A percentile compares a stretch with the other conserved stretches of the same genome.
phyloP scores from a whole-genome alignment of 2,888 invertebrate species.

The Cacoxenus indagator region DNA sequence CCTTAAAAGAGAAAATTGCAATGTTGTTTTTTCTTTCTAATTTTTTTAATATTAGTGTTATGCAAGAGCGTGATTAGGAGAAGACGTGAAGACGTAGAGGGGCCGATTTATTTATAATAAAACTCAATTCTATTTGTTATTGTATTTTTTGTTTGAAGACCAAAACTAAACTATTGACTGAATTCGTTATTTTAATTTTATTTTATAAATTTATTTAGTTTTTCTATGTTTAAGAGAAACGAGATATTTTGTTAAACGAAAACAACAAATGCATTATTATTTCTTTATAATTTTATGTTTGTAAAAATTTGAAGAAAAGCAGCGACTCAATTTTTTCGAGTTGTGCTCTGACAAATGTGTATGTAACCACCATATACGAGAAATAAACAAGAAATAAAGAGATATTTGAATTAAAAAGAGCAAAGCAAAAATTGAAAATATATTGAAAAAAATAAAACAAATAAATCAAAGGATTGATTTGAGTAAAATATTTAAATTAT shows the following conservation, averaged over 20 bases:
- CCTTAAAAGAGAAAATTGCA: too few species aligned
- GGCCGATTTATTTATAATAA: too few species aligned
- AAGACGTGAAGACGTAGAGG: too few species aligned
- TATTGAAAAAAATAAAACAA: neutral
- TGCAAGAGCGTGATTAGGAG: too few species aligned
- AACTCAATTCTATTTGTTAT: conserved; percentile 35
- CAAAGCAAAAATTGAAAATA: neutral
- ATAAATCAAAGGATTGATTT: neutral
- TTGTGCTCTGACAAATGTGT: neutral
- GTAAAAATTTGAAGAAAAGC: neutral
- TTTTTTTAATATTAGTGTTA: too few species aligned
- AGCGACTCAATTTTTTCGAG: conserved; percentile 13
- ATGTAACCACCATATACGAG: neutral
- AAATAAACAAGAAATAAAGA: neutral
- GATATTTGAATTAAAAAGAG: neutral
- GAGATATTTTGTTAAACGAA: neutral
- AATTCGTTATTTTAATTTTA: conserved; percentile 51
- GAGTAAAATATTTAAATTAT: neutral
- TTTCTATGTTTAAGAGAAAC: neutral
- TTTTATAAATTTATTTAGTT: conserved; percentile 13
- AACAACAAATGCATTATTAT: too few species aligned
- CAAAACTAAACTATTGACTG: conserved; percentile 64
- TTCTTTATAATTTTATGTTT: neutral
- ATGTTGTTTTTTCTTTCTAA: neutral
- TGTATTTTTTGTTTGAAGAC: conserved; percentile 52